Evolutionary conservation across 2,797 vertebrate genomes (phyloP).

Genomic region (Sibirionetta formosa): DNA sequence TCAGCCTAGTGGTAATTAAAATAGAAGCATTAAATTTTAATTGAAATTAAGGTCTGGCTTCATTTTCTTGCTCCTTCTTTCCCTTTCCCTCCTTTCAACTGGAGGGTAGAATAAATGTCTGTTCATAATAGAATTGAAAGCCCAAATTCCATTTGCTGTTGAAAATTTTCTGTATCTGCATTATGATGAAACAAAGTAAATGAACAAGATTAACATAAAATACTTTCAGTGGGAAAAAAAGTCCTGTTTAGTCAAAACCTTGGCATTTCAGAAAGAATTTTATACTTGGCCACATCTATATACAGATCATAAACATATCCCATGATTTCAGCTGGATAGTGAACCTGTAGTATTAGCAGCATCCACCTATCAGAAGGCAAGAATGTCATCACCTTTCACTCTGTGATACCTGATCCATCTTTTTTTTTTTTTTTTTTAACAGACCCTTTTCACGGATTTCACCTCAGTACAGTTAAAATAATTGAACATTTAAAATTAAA

Average conservation of each 20-base stretch:
- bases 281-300: neutral
- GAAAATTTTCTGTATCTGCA: neutral
- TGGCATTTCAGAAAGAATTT: neutral
- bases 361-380: neutral
- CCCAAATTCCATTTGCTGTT: neutral
- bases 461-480: neutral
- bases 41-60: neutral
- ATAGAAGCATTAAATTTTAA: neutral
- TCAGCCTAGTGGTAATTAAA: neutral
- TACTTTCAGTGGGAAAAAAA: neutral
- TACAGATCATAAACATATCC: neutral
- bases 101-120: neutral
- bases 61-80: neutral
- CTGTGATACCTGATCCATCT: neutral
- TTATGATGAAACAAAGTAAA: neutral
- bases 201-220: neutral
- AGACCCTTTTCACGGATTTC: neutral
- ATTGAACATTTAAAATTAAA: neutral
- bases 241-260: neutral
- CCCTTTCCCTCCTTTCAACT: neutral
- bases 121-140: neutral
- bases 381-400: neutral
- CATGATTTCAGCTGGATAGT: neutral
- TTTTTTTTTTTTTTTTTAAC: neutral
- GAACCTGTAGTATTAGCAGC: neutral